phyloP scores from a whole-genome alignment of 53 echinoderm and acorn worm genomes.

The Luidia sarsii region DNA sequence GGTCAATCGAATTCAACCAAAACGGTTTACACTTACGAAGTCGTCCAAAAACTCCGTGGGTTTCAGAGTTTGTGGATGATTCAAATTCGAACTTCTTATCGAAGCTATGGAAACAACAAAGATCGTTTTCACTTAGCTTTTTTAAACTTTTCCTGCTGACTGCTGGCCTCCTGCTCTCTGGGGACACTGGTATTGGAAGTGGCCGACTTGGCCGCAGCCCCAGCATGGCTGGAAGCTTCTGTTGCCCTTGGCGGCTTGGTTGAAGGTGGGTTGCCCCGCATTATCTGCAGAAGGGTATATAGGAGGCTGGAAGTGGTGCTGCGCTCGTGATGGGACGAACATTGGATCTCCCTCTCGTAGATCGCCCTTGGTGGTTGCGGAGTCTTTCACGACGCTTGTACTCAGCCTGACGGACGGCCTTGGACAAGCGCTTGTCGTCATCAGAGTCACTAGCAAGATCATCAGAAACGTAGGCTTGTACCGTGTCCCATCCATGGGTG shows the following conservation, averaged over 20 bases:
- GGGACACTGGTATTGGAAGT: slow-evolving; percentile 18
- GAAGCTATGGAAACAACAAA: background rate
- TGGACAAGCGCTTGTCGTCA: background rate
- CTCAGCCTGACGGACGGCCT: background rate
- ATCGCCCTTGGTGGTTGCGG: too few species aligned
- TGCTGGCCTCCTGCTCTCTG: background rate
- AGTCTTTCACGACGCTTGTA: too few species aligned
- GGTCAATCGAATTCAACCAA: slow-evolving; percentile 22
- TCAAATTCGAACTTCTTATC: background rate
- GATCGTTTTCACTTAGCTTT: background rate
- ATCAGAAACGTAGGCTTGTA: too few species aligned
- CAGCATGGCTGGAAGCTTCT: background rate
- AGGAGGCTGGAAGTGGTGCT: too few species aligned
- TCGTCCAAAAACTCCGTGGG: background rate
- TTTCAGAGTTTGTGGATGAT: background rate
- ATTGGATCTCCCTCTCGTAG: background rate
- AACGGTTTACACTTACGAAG: background rate
- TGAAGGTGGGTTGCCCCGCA: too few species aligned
- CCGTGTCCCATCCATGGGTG: too few species aligned
- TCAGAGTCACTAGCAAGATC: too few species aligned
- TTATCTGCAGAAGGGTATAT: too few species aligned
- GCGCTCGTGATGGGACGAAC: too few species aligned
- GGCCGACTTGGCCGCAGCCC: background rate
- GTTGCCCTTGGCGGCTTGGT: too few species aligned
- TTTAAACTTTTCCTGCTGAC: too few species aligned